A percentile compares a stretch with the other conserved stretches of the same genome.
These are phyloP conservation scores for Caranx ignobilis DNA, from an alignment of 2,113 vertebrate genomes.

Conservation along the genomic window DNA sequence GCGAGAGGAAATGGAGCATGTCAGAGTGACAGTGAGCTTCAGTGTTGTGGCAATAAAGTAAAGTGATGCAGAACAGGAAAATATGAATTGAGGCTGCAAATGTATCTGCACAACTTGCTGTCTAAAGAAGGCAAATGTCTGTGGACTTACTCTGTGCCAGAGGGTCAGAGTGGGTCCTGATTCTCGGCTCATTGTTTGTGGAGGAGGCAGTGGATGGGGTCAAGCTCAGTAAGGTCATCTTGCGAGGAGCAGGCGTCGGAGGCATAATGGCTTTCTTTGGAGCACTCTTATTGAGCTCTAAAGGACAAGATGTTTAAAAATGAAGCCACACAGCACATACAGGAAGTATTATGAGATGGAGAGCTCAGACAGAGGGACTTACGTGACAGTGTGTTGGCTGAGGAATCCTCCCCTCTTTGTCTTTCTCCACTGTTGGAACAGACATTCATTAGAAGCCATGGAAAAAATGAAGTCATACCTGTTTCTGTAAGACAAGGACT, in stretches of 20 bases:
- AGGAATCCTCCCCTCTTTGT: neutral
- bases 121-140: neutral
- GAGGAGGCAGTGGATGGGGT: rapidly evolving
- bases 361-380: conserved; percentile 1
- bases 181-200: neutral
- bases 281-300: neutral
- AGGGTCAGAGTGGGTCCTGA: neutral
- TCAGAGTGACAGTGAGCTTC: neutral
- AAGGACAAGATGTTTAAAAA: neutral
- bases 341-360: neutral
- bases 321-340: neutral
- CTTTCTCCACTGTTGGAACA: conserved; percentile 49
- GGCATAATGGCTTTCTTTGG: conserved; percentile 13
- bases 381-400: neutral
- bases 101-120: neutral
- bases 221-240: rapidly evolving
- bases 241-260: conserved; percentile 44
- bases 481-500: conserved; percentile 23
- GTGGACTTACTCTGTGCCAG: conserved; percentile 55
- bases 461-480: conserved; percentile 54
- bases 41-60: neutral
- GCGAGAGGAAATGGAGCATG: neutral
- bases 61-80: neutral
- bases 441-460: neutral
- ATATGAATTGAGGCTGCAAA: neutral